Conservation (phyloP, 2,888 invertebrate genomes). For the Xestia ashworthii region DNA sequence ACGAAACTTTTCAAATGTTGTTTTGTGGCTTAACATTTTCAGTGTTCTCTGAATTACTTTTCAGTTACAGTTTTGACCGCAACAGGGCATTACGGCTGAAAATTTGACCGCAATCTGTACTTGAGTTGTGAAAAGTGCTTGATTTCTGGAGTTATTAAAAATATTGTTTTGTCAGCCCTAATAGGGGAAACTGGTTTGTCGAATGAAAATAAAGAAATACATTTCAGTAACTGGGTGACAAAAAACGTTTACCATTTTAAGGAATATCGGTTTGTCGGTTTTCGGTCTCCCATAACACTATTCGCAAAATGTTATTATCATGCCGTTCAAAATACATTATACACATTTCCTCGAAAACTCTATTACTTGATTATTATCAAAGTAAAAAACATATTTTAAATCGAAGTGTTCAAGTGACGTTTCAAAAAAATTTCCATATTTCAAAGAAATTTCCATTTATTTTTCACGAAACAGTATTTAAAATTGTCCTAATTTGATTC, state of each 20-base stretch:
- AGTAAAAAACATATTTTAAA: neutral
- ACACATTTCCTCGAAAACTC: neutral
- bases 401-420: neutral
- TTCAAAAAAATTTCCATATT: neutral
- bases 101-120: conserved; percentile 57
- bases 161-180: conserved; percentile 36
- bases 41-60: conserved; percentile 78
- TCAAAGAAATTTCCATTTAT: too few relatives aligned
- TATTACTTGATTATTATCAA: neutral
- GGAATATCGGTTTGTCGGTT: neutral
- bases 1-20: conserved; percentile 79
- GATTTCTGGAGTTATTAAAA: conserved; percentile 46
- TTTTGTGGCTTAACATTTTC: conserved; percentile 77
- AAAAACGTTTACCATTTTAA: neutral
- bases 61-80: conserved; percentile 76
- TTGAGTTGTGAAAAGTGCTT: conserved; percentile 55
- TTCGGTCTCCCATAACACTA: neutral
- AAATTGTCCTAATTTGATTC: neutral
- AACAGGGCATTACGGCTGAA: conserved; percentile 61
- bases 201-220: neutral
- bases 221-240: neutral
- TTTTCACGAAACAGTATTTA: neutral
- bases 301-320: neutral
- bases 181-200: neutral
- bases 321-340: neutral